Base-by-base conservation (phyloP, 2,888 invertebrate genomes). In the Therioaphis trifolii region DNA sequence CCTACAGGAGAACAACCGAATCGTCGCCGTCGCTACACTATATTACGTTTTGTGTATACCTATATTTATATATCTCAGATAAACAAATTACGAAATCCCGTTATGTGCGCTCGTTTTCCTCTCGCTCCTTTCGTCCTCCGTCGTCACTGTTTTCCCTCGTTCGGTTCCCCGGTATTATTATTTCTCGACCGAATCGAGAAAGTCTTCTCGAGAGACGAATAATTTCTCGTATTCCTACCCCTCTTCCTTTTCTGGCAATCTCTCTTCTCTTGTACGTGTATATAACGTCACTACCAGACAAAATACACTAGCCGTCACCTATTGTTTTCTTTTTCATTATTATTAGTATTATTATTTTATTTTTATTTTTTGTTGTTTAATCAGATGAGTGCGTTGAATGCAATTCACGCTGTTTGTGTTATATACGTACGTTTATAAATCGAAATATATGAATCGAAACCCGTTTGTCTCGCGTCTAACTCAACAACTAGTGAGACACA, bases 151-250 rank as follows among this genome's bases (percentile, higher is more conserved):
- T n/a, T n/a, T 55, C 58, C 58, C 12, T 21, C 21, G 21, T 46
- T 15, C n/a, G 58, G 21, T 24, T 58, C 24, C 3, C n/a, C 7
- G 9, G n/a, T 52, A 52, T 21, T 52, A 52, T 21, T 21, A 35
- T 35, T 52, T 52, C 46, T 5, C 52, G 15, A 15, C 4, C 74
- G 43, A 76, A 61, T 24, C 27, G 35, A 35, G 7, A 35, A 3
- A 35, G 4, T 61, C 52, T 72, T 29, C 72, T 72, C 75, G 43
- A 14, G 75, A 43, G 61, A 76, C 75, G 75, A 76, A 76, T 76
- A 61, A 76, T 76, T 76, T 61, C 43, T 43, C 43, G 58, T 27
- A 69, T 18, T 35, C 35, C 7, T 7, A 3, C 7, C 35, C 7
- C 35, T 35, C 35, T 35, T 35, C 4, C 35, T 35, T 5, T 35